Evolutionary conservation across 2,113 vertebrate species (phyloP).

Genomic region (Pseudois nayaur): DNA sequence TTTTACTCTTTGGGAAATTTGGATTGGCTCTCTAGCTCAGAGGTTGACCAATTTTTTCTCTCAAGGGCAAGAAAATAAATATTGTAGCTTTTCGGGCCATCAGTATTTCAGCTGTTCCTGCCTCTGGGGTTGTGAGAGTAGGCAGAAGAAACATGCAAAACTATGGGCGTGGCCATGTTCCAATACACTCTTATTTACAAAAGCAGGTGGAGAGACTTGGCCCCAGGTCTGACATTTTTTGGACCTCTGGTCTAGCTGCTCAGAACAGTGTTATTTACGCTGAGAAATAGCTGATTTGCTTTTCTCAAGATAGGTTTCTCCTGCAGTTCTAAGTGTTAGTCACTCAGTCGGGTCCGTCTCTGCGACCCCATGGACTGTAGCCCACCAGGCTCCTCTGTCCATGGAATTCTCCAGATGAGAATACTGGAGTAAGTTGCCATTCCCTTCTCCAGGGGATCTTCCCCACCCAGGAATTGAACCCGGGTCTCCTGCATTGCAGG

Average conservation of each 20-base stretch:
- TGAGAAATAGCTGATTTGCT: not conserved
- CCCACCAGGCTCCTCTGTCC: not conserved
- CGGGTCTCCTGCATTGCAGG: not conserved
- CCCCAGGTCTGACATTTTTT: not conserved
- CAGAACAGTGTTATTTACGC: not conserved
- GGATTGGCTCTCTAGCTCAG: not conserved
- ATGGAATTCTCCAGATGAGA: not conserved
- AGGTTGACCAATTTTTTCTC: not conserved
- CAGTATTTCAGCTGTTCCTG: not conserved
- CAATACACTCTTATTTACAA: not conserved
- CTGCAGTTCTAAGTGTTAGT: not conserved
- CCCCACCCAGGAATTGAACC: not conserved
- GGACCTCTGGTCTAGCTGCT: not conserved
- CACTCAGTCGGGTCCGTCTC: rapidly evolving
- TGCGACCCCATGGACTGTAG: not conserved
- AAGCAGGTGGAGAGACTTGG: not conserved
- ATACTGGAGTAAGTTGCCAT: not conserved
- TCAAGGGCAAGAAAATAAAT: not conserved
- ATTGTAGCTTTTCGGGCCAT: not conserved
- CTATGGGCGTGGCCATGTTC: not conserved
- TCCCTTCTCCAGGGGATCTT: not conserved
- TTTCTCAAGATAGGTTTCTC: not conserved
- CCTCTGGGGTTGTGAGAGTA: not conserved
- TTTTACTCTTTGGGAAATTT: not conserved
- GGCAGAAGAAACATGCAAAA: conserved; percentile 8